These are phyloP conservation scores for Taeniopygia guttata DNA, from an alignment of 2,797 vertebrate species.

Conservation along the genomic window DNA sequence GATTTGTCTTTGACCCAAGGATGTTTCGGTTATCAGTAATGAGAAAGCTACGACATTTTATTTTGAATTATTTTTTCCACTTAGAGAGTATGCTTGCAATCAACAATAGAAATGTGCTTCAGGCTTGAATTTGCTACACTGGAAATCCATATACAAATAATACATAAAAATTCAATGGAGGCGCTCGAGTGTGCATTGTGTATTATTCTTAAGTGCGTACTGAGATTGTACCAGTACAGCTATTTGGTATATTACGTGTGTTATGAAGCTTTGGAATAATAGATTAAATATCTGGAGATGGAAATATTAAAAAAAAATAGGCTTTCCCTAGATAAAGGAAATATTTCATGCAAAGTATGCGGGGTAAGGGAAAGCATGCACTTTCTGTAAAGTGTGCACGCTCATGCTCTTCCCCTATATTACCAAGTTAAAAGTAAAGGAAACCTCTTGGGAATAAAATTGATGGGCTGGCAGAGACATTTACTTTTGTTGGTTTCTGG, in stretches of 20 bases:
- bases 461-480: neutral
- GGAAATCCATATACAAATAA: neutral
- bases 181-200: neutral
- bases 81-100: neutral
- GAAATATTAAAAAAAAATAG: neutral
- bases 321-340: neutral
- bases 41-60: neutral
- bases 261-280: neutral
- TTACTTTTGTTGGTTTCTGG: neutral
- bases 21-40: conserved; percentile 19
- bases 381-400: neutral
- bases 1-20: neutral
- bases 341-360: neutral
- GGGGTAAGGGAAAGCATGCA: neutral
- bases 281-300: neutral
- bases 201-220: neutral
- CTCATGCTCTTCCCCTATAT: neutral
- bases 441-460: neutral
- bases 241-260: neutral
- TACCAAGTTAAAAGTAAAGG: neutral
- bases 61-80: neutral
- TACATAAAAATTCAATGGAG: conserved; percentile 4
- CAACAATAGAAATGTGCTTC: conserved; percentile 22
- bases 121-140: conserved; percentile 7
- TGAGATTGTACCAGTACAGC: neutral